Evolutionary conservation across 2,888 invertebrate genomes (phyloP).

Genomic region (Leucozona laternaria): DNA sequence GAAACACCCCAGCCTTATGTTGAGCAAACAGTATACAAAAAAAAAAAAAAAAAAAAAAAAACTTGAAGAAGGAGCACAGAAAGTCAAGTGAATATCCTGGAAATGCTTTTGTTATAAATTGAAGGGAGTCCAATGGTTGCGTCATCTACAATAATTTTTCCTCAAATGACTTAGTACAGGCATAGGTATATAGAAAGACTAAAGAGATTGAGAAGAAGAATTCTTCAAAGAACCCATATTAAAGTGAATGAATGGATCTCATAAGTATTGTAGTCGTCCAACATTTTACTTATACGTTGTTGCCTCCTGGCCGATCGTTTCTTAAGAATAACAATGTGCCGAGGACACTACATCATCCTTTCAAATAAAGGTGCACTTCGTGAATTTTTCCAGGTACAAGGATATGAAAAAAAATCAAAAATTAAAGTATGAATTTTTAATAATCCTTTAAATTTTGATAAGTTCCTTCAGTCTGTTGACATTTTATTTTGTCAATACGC

Average conservation of each 20-base stretch:
- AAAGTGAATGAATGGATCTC: constrained; percentile 56
- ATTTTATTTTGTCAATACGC: no score
- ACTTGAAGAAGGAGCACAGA: constrained; percentile 33
- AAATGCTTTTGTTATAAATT: constrained; percentile 69
- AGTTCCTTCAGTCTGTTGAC: no score
- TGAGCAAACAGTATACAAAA: background rate
- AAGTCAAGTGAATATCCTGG: constrained; percentile 75
- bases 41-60: background rate
- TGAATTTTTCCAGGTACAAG: background rate
- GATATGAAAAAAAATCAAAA: background rate
- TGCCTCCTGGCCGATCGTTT: constrained; percentile 41
- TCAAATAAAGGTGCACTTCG: background rate
- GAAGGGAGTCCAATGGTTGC: constrained; percentile 45
- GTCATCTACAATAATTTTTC: constrained; percentile 55
- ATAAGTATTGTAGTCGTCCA: constrained; percentile 57
- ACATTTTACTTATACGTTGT: constrained; percentile 50
- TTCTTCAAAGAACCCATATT: constrained; percentile 43
- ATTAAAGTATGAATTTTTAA: no score
- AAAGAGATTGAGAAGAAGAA: constrained; percentile 23
- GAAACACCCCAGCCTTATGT: constrained; percentile 18
- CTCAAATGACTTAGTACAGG: background rate
- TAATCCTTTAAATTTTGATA: no score
- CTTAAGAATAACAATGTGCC: constrained; percentile 11
- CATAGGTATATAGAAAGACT: background rate
- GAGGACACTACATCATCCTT: background rate